Evolutionary conservation across 2,888 invertebrate species (phyloP).

Genomic region (Escarpia spicata): DNA sequence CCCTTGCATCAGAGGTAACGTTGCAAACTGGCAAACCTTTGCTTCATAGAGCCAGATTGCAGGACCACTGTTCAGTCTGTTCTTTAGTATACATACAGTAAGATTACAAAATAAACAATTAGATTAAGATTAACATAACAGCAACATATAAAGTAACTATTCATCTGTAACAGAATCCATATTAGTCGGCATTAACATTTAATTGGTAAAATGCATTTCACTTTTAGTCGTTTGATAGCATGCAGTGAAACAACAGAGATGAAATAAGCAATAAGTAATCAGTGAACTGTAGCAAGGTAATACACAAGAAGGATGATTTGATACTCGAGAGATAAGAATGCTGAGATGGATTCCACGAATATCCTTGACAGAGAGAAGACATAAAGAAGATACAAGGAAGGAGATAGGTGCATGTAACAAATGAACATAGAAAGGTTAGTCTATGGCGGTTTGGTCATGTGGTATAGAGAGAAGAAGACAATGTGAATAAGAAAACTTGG

Average conservation of each 20-base stretch:
- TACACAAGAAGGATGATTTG: not conserved
- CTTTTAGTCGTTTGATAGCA: not conserved
- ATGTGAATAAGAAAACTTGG: no score
- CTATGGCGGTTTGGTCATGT: no score
- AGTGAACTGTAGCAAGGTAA: not conserved
- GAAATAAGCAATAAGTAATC: not conserved
- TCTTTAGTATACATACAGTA: not conserved
- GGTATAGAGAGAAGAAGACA: no score
- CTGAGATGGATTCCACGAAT: no score
- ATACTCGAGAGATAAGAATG: no score
- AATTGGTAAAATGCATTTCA: not conserved
- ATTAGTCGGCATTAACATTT: not conserved
- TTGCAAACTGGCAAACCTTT: not conserved
- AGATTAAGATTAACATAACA: not conserved
- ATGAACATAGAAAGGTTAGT: no score
- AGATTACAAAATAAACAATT: not conserved
- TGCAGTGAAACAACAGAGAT: not conserved
- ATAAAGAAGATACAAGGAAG: no score
- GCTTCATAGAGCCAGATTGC: not conserved
- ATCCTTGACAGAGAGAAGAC: no score
- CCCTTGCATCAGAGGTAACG: no score
- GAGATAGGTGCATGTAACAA: no score
- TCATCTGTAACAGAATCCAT: not conserved
- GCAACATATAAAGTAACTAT: not conserved
- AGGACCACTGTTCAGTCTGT: no score